A percentile compares a stretch with the other conserved stretches of the same genome.
These are phyloP conservation scores for Poecilobothrus nobilitatus DNA, from an alignment of 2,888 invertebrate species.

Conservation along the genomic window DNA sequence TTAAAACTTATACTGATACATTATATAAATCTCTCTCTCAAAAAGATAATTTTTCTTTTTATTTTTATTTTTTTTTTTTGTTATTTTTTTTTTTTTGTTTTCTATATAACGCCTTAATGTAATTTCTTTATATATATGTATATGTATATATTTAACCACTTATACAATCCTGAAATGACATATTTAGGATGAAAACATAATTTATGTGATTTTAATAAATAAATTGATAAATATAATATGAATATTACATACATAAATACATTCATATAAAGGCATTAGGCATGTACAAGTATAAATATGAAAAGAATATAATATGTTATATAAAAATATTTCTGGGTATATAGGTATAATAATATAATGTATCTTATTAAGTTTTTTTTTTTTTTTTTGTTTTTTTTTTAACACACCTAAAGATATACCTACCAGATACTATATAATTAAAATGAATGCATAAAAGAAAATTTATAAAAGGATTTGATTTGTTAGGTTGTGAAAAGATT, in stretches of 20 bases:
- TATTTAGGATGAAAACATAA: neutral
- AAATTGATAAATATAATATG: neutral
- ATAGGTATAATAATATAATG: too few species aligned
- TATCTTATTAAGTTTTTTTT: too few species aligned
- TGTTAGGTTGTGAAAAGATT: neutral
- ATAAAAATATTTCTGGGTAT: too few species aligned
- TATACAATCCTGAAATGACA: neutral
- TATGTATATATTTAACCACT: too few species aligned
- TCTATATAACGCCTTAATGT: neutral
- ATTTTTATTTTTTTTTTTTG: too few species aligned
- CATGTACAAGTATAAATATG: too few species aligned
- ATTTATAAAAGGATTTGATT: neutral
- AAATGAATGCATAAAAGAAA: neutral
- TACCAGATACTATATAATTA: neutral
- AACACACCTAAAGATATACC: neutral
- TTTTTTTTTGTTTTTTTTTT: too few species aligned
- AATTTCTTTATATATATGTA: too few species aligned
- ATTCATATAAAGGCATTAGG: too few species aligned
- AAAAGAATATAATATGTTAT: too few species aligned
- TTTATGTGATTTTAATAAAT: slow-evolving; percentile 6
- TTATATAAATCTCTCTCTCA: neutral
- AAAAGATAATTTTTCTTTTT: too few species aligned
- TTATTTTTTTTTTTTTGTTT: neutral
- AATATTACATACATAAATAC: too few species aligned
- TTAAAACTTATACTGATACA: neutral